Conservation (phyloP, 2,888 invertebrate genomes). For the Stenurella melanura region DNA sequence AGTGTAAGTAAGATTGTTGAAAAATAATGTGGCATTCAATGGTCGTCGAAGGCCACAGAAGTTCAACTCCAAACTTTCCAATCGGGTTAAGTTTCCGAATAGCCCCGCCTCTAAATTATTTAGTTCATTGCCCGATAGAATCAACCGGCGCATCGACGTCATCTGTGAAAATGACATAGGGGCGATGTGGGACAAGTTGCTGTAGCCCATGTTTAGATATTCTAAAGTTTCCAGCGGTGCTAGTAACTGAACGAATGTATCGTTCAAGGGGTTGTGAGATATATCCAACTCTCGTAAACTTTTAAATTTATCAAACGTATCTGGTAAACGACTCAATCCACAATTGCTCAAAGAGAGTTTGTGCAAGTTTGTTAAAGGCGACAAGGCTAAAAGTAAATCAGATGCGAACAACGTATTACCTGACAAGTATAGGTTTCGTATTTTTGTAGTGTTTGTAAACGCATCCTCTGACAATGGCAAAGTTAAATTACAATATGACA, state of each 20-base stretch:
- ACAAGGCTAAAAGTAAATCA: constrained; percentile 80
- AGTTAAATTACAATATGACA: constrained; percentile 81
- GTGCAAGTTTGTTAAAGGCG: constrained; percentile 80
- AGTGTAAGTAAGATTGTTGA: constrained; percentile 79
- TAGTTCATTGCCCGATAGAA: constrained; percentile 82
- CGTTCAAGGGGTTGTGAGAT: constrained; percentile 81
- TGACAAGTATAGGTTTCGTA: constrained; percentile 79
- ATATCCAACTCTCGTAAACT: constrained; percentile 82
- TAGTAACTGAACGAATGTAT: constrained; percentile 80
- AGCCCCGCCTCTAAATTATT: constrained; percentile 80
- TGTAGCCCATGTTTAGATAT: constrained; percentile 84
- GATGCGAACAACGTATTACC: constrained; percentile 82
- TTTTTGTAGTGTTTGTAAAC: constrained; percentile 80
- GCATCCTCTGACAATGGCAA: constrained; percentile 82
- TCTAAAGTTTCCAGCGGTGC: constrained; percentile 80
- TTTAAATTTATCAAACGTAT: constrained; percentile 80
- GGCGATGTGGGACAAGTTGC: constrained; percentile 80
- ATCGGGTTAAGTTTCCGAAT: constrained; percentile 80
- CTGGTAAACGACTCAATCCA: constrained; percentile 79
- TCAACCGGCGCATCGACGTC: constrained; percentile 79
- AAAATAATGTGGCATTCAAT: constrained; percentile 80
- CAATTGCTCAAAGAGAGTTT: constrained; percentile 82
- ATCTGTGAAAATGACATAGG: constrained; percentile 82
- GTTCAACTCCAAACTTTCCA: constrained; percentile 81
- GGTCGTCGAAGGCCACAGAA: constrained; percentile 81